Evolutionary conservation across 2,113 vertebrate genomes (phyloP), one percentile per base, ranked within the genome.

Genomic region (Chloropsis hardwickii): DNA sequence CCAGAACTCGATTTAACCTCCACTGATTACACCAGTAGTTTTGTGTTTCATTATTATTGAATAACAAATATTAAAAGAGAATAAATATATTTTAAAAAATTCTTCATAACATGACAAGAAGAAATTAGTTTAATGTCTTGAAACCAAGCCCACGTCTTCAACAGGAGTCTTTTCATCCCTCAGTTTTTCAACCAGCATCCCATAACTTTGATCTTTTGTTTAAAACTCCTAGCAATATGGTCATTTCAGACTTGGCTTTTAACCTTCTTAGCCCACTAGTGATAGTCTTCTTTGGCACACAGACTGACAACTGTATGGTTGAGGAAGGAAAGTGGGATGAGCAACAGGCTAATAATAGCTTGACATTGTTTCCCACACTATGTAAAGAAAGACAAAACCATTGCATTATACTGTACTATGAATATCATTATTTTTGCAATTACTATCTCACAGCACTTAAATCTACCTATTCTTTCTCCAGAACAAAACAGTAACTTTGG

Each of bases 351-450:
- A 64, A 47, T 40, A 62, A 58, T 11, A 57, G 5, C 19, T 8
- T 73, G 14, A 69, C 33, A 10, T 29, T 35, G 4, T 33, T 87
- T 33, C 17, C 18, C n/a, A 24, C 0, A 1, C 29, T 56, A 21
- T 12, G 9, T 64, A 40, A 76, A 80, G 25, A 65, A 86, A 70
- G 9, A 14, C 20, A 51, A 91, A 84, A 50, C 7, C 57, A 48
- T 9, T 22, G 16, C 27, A 28, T 74, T 56, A 50, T 4, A 51
- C 1, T 42, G 3, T n/a, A 21, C 0, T 54, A 13, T 22, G 3
- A 65, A 33, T 71, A 14, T 54, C 0, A 47, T 28, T 66, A 25
- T 40, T 79, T 77, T 85, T 88, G 7, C 3, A 44, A 31, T 70
- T 27, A 29, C 20, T n/a, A 6, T 44, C 35, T 47, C 25, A 50